Conservation (phyloP, 2,113 vertebrate species). For the Tylochromis polylepis region DNA sequence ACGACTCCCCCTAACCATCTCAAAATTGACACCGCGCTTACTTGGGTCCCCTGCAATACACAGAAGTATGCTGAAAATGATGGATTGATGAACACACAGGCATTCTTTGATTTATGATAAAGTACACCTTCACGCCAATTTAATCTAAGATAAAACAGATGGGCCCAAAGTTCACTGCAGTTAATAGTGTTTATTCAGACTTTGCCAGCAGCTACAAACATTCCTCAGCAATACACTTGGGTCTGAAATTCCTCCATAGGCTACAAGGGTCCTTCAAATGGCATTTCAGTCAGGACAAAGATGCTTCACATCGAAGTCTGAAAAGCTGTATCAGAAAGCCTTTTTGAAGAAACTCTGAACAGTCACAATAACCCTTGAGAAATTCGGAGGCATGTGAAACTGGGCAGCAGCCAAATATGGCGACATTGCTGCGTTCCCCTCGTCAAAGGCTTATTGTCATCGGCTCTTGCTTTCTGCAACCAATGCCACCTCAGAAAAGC, state of each 20-base stretch:
- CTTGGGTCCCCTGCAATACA: neutral
- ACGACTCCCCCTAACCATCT: neutral
- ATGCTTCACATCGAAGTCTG: constrained; percentile 55
- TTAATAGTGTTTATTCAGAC: neutral
- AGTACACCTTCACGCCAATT: neutral
- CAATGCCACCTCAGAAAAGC: constrained; percentile 46
- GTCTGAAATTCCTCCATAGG: neutral
- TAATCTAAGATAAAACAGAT: neutral
- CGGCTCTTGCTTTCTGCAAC: constrained; percentile 1
- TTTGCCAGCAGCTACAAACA: neutral
- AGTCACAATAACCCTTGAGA: constrained; percentile 61
- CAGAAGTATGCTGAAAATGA: neutral
- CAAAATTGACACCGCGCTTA: neutral
- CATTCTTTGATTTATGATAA: neutral
- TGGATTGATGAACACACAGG: neutral
- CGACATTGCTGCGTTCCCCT: constrained; percentile 55
- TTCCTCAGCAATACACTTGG: neutral
- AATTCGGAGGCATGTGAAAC: constrained; percentile 60
- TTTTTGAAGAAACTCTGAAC: constrained; percentile 58
- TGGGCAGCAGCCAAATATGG: constrained; percentile 73
- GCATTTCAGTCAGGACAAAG: constrained; percentile 62
- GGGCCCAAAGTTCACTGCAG: neutral
- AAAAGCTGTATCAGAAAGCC: constrained; percentile 52
- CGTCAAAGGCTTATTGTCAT: constrained; percentile 53
- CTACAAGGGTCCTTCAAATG: constrained; percentile 29